Evolutionary conservation across 2,113 vertebrate genomes (phyloP).

Genomic region (Aegithalos caudatus): DNA sequence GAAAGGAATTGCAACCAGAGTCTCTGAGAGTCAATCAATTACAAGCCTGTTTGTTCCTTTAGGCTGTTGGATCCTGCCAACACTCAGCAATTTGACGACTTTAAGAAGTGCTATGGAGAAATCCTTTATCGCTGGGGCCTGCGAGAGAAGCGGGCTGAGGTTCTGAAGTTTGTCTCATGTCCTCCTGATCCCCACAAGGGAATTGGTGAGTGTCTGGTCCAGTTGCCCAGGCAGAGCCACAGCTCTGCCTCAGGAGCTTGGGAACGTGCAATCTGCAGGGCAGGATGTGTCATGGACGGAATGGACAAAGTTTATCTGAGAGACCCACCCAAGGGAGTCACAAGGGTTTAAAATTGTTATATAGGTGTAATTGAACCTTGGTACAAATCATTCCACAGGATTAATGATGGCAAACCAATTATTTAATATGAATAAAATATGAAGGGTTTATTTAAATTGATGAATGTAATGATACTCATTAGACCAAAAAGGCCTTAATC

Average conservation of each 20-base stretch:
- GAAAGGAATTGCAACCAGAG: neutral
- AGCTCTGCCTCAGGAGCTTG: neutral
- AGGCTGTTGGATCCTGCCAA: constrained; percentile 93
- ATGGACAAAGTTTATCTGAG: neutral
- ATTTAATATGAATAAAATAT: neutral
- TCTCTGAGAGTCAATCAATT: neutral
- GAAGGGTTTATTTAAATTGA: neutral
- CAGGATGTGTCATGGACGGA: neutral
- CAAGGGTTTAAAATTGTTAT: neutral
- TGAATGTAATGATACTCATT: neutral
- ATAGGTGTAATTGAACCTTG: neutral
- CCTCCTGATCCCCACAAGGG: constrained; percentile 95
- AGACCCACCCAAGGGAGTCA: neutral
- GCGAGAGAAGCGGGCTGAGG: constrained; percentile 90
- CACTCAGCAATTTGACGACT: constrained; percentile 93
- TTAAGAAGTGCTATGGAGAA: constrained; percentile 97
- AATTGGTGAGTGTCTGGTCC: constrained; percentile 78
- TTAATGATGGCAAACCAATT: neutral
- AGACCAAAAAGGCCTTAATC: neutral
- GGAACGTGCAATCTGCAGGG: neutral
- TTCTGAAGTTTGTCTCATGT: constrained; percentile 93
- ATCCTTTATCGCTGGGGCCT: constrained; percentile 96
- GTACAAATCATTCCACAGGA: neutral
- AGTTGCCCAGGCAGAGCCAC: neutral
- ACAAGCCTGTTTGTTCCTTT: neutral